A percentile compares a stretch with the other conserved stretches of the same genome.
Evolutionary conservation across 2,797 vertebrate genomes (phyloP).

Genomic region (Carcharodon carcharias): DNA sequence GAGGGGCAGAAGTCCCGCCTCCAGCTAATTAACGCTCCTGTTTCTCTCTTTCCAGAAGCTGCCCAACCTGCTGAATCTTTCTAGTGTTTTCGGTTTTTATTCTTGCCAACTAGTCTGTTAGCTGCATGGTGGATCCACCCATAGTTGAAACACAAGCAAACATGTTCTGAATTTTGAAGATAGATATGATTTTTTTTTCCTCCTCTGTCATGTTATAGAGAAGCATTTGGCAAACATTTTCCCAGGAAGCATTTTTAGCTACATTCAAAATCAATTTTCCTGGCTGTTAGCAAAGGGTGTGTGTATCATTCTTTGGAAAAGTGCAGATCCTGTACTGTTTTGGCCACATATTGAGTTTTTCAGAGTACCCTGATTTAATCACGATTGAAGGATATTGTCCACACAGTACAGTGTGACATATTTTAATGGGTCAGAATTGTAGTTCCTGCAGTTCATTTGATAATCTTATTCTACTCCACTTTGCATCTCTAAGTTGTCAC

Average conservation of each 20-base stretch:
- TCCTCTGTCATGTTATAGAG: neutral
- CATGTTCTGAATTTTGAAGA: neutral
- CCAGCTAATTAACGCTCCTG: too few species aligned
- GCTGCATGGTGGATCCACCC: too few species aligned
- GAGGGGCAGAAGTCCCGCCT: too few species aligned
- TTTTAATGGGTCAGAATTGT: neutral
- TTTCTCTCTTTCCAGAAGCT: too few species aligned
- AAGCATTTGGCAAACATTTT: neutral
- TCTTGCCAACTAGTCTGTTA: neutral
- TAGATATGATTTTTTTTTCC: neutral
- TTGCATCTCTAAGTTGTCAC: neutral
- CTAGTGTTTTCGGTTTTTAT: too few species aligned
- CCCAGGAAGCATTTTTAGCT: neutral
- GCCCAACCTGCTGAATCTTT: too few species aligned
- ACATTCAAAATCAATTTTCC: neutral
- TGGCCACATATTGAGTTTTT: neutral
- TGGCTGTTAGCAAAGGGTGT: neutral
- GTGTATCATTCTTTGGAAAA: neutral
- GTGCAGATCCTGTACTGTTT: neutral
- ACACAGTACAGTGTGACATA: neutral
- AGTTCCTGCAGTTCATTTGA: neutral
- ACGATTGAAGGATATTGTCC: neutral
- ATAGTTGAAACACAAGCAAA: neutral
- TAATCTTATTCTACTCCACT: neutral
- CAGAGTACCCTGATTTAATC: neutral